Conservation (phyloP, 2,113 vertebrate genomes). For the Dinomys branickii region DNA sequence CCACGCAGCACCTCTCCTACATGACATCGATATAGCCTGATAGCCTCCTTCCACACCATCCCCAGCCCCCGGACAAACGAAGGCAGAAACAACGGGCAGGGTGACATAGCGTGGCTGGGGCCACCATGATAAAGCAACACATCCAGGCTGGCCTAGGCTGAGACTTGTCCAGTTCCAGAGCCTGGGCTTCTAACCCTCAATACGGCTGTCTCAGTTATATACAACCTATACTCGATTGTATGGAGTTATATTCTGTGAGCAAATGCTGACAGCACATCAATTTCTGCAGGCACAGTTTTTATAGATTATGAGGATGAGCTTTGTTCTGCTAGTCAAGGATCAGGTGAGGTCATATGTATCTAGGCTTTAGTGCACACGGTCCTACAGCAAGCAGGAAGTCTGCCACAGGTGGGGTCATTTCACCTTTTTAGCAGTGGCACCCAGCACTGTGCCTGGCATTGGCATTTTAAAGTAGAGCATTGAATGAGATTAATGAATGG, state of each 20-base stretch:
- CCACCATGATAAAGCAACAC: not conserved
- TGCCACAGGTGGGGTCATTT: not conserved
- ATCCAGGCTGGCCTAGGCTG: not conserved
- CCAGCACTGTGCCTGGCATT: fast-evolving
- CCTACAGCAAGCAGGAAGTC: not conserved
- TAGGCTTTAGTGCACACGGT: fast-evolving
- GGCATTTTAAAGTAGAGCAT: not conserved
- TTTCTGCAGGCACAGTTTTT: not conserved
- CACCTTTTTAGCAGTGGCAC: fast-evolving
- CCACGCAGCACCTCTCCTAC: fast-evolving
- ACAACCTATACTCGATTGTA: not conserved
- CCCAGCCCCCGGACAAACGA: not conserved
- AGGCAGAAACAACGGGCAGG: not conserved
- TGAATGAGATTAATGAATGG: no score
- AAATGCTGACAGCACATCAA: not conserved
- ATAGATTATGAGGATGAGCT: not conserved
- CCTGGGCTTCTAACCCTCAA: not conserved
- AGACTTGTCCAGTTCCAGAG: not conserved
- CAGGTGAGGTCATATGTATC: fast-evolving
- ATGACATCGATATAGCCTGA: not conserved
- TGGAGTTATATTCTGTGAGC: not conserved
- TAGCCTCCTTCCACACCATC: not conserved
- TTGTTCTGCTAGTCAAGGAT: not conserved
- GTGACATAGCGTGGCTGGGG: not conserved
- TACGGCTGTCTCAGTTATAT: fast-evolving